Evolutionary conservation across 2,888 invertebrate species (phyloP).

Genomic region (Parnassius mnemosyne): DNA sequence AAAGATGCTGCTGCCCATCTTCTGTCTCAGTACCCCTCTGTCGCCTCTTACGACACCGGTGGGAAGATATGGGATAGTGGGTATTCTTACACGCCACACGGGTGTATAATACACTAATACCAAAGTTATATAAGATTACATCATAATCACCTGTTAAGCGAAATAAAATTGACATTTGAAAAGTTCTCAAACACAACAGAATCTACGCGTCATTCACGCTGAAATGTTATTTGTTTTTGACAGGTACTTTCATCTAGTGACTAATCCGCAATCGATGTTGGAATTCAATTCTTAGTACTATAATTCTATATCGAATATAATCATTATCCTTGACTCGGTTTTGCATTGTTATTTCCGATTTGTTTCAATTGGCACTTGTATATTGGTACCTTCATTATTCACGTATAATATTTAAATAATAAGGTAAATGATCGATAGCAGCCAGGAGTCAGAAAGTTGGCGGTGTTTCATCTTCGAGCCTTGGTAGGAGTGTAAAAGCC

Average conservation of each 20-base stretch:
- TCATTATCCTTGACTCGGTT: constrained; percentile 6
- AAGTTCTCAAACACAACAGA: constrained; percentile 20
- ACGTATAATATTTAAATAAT: no score
- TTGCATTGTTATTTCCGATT: not conserved
- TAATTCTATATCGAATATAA: constrained; percentile 7
- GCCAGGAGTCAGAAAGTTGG: no score
- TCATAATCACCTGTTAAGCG: constrained; percentile 2
- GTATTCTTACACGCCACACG: no score
- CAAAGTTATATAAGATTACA: not conserved
- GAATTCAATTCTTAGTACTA: constrained; percentile 12
- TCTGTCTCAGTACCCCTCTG: no score
- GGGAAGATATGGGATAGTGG: no score
- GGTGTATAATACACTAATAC: no score
- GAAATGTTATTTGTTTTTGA: constrained; percentile 20
- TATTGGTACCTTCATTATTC: constrained; percentile 1
- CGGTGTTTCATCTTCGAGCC: no score
- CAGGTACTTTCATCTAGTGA: constrained; percentile 12
- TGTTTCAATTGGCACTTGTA: constrained; percentile 8
- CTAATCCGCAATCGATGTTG: constrained; percentile 14
- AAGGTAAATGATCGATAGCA: no score
- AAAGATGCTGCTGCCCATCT: no score
- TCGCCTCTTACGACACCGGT: no score
- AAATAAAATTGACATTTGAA: constrained; percentile 23
- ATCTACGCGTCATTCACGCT: constrained; percentile 11
- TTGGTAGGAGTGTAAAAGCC: no score